phyloP scores from a whole-genome alignment of 2,113 vertebrate genomes.

The Pseudorhombus dupliciocellatus region DNA sequence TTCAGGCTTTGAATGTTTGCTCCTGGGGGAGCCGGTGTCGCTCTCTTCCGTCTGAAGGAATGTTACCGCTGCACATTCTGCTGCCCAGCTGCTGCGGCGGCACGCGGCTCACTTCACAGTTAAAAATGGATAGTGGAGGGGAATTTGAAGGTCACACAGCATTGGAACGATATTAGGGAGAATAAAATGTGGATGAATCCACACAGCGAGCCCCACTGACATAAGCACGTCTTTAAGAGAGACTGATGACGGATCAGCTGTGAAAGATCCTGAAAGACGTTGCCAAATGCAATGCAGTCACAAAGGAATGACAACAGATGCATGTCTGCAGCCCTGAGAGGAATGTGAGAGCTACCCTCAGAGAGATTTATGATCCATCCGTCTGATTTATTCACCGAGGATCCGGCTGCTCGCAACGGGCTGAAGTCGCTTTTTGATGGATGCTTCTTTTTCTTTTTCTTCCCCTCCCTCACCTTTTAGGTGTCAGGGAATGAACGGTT shows the following conservation, averaged over 20 bases:
- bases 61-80: not conserved
- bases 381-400: not conserved
- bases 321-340: not conserved
- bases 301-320: not conserved
- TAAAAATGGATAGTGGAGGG: not conserved
- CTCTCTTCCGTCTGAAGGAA: conserved; percentile 32
- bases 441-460: not conserved
- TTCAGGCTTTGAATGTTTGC: conserved; percentile 30
- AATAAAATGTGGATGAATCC: too few species aligned
- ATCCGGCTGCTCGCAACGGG: too few species aligned
- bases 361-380: not conserved
- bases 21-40: conserved; percentile 8
- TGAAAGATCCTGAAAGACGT: too few species aligned
- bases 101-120: conserved; percentile 4
- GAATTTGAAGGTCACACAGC: too few species aligned
- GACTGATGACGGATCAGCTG: too few species aligned
- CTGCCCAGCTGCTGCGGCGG: not conserved
- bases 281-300: not conserved
- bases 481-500: not conserved
- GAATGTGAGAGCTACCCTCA: not conserved
- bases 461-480: too few species aligned
- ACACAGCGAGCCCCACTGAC: too few species aligned
- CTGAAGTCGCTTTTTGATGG: too few species aligned
- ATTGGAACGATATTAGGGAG: too few species aligned
- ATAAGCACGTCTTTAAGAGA: too few species aligned